Evolutionary conservation across 2,797 vertebrate genomes (phyloP).

Genomic region (Rhabdomys pumilio): DNA sequence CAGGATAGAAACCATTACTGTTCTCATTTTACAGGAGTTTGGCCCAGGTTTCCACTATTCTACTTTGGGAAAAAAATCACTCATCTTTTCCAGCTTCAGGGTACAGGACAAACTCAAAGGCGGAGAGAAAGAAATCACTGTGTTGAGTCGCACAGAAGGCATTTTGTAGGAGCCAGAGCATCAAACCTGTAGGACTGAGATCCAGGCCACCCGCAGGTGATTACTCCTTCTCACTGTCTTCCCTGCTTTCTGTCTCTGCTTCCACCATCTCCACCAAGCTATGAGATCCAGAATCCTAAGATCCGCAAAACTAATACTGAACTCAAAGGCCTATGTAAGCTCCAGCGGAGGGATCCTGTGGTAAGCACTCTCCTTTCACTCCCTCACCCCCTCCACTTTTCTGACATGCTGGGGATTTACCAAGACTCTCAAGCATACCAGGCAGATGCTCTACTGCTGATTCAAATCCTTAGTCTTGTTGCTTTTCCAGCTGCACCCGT

Average conservation of each 20-base stretch:
- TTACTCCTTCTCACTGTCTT: neutral
- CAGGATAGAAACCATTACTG: neutral
- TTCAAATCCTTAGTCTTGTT: neutral
- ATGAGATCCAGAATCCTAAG: neutral
- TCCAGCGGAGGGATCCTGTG: neutral
- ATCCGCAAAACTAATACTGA: neutral
- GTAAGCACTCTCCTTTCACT: neutral
- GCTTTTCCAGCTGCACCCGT: neutral
- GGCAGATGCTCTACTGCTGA: neutral
- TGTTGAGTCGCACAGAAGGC: neutral
- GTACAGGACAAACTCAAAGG: constrained; percentile 22
- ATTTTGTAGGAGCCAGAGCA: neutral
- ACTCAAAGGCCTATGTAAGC: neutral
- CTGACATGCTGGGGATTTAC: neutral
- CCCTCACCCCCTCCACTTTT: neutral
- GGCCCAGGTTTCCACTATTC: neutral
- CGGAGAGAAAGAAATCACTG: neutral
- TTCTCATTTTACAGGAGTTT: constrained; percentile 30
- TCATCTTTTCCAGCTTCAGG: constrained; percentile 11
- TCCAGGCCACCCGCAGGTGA: neutral
- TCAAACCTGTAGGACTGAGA: neutral
- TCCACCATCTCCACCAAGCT: neutral
- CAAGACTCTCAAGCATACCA: neutral
- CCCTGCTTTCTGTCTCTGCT: neutral
- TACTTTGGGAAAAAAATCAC: constrained; percentile 49